Evolutionary conservation across 1,140 invertebrate genomes (phyloP).

Genomic region (Heliconius himera): DNA sequence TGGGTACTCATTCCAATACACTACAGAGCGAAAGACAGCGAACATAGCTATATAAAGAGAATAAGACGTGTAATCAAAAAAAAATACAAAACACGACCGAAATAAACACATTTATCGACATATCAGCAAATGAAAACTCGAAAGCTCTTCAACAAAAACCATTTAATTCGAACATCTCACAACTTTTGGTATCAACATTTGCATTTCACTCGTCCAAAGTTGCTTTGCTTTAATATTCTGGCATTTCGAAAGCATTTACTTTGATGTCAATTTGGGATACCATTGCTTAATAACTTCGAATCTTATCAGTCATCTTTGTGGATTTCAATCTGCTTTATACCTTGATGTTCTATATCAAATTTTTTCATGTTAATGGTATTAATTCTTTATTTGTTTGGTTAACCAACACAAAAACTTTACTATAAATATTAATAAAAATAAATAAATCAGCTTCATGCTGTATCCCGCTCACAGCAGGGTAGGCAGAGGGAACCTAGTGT

Average conservation of each 20-base stretch:
- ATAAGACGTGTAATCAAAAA: background rate
- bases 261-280: background rate
- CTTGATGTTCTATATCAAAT: background rate
- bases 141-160: background rate
- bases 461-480: too few relatives aligned
- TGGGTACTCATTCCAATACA: background rate
- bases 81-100: background rate
- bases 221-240: background rate
- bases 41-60: too few relatives aligned
- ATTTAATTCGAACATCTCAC: background rate
- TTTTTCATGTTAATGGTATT: background rate
- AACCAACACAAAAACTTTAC: background rate
- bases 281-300: background rate
- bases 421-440: too few relatives aligned
- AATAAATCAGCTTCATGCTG: too few relatives aligned
- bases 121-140: background rate
- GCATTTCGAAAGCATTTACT: background rate
- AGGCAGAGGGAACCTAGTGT: too few relatives aligned
- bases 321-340: background rate
- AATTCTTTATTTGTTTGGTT: background rate
- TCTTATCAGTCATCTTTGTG: conserved; percentile 9
- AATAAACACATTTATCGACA: background rate
- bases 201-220: conserved; percentile 3
- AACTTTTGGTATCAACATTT: conserved; percentile 1
- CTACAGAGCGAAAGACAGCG: background rate